phyloP scores from a whole-genome alignment of 2,113 vertebrate species.

The Coptodon bakossiorum region DNA sequence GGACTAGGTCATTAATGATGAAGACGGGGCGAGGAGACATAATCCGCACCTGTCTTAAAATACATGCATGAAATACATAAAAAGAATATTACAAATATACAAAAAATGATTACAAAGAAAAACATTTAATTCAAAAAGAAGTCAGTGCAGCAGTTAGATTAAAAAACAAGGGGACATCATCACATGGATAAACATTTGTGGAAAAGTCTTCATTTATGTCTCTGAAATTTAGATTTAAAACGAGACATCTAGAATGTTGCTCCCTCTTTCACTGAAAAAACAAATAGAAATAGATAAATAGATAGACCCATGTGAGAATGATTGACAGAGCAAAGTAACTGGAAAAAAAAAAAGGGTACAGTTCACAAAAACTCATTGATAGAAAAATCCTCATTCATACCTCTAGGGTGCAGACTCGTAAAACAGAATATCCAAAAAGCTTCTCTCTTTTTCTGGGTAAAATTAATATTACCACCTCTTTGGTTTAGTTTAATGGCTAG shows the following conservation, averaged over 20 bases:
- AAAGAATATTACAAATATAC: fast-evolving
- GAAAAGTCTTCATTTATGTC: fast-evolving
- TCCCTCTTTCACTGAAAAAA: fast-evolving
- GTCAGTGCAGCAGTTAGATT: neutral
- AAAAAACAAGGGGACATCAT: neutral
- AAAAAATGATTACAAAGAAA: neutral
- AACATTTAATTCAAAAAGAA: neutral
- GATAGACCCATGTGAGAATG: neutral
- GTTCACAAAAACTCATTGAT: neutral
- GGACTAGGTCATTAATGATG: neutral
- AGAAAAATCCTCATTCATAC: fast-evolving
- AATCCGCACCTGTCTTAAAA: neutral
- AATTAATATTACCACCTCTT: neutral
- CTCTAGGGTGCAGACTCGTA: neutral
- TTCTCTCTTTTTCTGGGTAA: fast-evolving
- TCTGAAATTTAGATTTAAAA: neutral
- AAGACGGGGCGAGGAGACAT: neutral
- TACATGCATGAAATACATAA: neutral
- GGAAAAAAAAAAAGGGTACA: neutral
- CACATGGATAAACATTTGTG: neutral
- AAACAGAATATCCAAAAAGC: fast-evolving
- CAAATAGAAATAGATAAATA: neutral
- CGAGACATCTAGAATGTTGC: neutral
- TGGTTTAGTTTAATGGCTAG: fast-evolving
- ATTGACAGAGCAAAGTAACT: neutral